Evolutionary conservation across 2,888 invertebrate species (phyloP), one percentile per base, ranked within the genome.

Genomic region (Heliconius cydno): DNA sequence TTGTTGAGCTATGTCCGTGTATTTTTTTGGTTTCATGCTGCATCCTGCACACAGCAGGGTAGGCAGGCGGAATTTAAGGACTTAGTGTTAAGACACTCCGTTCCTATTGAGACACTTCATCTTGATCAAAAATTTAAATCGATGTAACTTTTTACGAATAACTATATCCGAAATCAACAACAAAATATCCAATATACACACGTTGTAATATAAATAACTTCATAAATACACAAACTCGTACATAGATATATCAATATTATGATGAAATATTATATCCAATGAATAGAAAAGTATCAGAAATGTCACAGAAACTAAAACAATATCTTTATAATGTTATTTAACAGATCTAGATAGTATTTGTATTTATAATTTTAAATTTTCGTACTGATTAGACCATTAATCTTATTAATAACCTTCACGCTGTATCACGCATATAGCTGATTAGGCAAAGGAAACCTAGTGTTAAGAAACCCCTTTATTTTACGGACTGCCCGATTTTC

Each of bases 161-260:
- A 57, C 22, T 22, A 57, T n/a, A 34, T 34, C 57, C 9, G 22
- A 57, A 57, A 22, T 57, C 7, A 57, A 9, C 19, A 10, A 57
- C 57, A 2, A 57, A 22, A n/a, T n/a, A n/a, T 57, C 2, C 22
- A 57, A 34, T 34, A 10, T 38, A 1, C n/a, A 12, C 6, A 68
- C n/a, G 67, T 68, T 38, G 12, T 12, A 68, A 38, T 68, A 68
- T n/a, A 68, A 38, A 68, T 68, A n/a, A n/a, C n/a, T 68, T 34
- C 5, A 15, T 67, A 30, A 19, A 67, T 67, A 34, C 34, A 34
- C 34, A 34, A 10, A 67, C 22, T 9, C 34, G 3, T 38, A 67
- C 10, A 68, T 38, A 38, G 12, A 15, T 67, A 70, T 41, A 41
- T 70, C 13, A 25, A 41, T 70, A 25, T 25, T 25, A n/a, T 41